phyloP scores from a whole-genome alignment of 2,113 vertebrate species.

The Mastomys coucha region DNA sequence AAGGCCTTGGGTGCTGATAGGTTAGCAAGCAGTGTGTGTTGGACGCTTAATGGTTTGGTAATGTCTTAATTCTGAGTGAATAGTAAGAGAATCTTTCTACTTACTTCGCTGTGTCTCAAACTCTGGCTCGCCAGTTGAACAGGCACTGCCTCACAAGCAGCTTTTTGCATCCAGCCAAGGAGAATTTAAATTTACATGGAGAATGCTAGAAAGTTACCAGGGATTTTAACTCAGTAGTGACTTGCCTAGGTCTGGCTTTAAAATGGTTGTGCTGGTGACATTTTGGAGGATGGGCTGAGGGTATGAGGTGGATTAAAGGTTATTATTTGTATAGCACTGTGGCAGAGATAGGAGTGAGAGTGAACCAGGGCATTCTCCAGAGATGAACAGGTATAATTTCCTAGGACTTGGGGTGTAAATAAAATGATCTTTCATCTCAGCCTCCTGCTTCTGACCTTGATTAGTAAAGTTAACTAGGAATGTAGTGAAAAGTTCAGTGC shows the following conservation, averaged over 20 bases:
- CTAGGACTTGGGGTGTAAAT: not conserved
- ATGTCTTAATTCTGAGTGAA: not conserved
- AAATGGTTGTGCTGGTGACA: not conserved
- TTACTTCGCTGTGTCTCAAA: not conserved
- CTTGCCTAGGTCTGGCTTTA: not conserved
- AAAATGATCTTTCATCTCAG: not conserved
- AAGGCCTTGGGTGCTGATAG: not conserved
- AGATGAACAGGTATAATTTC: not conserved
- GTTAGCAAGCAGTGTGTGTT: not conserved
- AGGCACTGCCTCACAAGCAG: not conserved
- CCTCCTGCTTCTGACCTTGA: not conserved
- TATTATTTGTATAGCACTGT: not conserved
- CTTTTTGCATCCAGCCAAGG: not conserved
- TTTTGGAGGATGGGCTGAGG: not conserved
- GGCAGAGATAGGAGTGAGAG: not conserved
- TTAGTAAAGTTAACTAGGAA: not conserved
- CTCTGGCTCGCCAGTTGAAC: not conserved
- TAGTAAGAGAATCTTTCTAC: not conserved
- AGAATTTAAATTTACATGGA: constrained; percentile 46
- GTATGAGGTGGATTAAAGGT: not conserved
- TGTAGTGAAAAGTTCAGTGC: not conserved
- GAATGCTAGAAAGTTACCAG: not conserved
- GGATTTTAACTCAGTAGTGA: constrained; percentile 6
- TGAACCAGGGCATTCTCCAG: not conserved
- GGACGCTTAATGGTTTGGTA: not conserved